These are phyloP conservation scores for Ommatoiulus sabulosus DNA, from an alignment of 2,888 invertebrate species.

Conservation along the genomic window DNA sequence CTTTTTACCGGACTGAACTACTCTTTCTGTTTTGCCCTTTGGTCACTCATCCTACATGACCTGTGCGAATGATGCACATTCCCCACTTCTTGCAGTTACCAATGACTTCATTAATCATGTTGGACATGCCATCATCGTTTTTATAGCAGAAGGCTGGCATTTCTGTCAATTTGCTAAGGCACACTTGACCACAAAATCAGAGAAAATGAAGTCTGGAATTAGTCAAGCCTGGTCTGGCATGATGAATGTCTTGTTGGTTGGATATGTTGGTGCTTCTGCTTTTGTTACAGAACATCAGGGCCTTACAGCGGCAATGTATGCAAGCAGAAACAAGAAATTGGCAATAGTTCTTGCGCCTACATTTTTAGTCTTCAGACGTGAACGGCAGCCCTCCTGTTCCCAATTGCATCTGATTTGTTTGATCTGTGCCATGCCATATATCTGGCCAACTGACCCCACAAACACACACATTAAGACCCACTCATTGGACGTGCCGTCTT, in stretches of 20 bases:
- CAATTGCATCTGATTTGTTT: constrained; percentile 21
- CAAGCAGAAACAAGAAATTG: constrained; percentile 1
- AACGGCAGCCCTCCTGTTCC: not conserved
- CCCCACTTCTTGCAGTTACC: constrained; percentile 31
- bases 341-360: constrained; percentile 25
- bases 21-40: constrained; percentile 45
- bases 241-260: constrained; percentile 21
- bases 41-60: constrained; percentile 42
- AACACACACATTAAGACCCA: constrained; percentile 17
- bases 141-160: not conserved
- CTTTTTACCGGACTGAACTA: constrained; percentile 45
- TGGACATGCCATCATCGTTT: constrained; percentile 43
- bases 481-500: not conserved
- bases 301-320: not conserved
- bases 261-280: not conserved
- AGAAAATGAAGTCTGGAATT: not conserved
- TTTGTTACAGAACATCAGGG: constrained; percentile 4
- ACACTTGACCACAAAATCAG: not conserved
- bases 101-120: constrained; percentile 43
- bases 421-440: constrained; percentile 40
- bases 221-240: not conserved
- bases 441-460: constrained; percentile 2
- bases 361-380: constrained; percentile 21
- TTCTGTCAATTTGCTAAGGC: not conserved
- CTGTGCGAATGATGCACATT: constrained; percentile 36